Conservation (phyloP, 2,888 invertebrate species). For the Bombylius discolor region DNA sequence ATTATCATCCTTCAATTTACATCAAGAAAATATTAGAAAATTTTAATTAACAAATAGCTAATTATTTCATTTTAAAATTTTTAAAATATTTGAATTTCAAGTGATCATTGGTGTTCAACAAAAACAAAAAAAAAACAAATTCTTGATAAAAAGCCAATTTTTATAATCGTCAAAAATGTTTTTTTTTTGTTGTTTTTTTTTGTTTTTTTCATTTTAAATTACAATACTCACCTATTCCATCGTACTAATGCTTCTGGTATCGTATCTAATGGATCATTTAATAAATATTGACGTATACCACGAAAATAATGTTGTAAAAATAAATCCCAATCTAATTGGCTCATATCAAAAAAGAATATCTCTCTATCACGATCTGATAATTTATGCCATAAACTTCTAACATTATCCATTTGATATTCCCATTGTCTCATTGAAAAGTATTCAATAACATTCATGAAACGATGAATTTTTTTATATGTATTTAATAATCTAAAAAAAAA, state of each 20-base stretch:
- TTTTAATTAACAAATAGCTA: no score
- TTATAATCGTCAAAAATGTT: no score
- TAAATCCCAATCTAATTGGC: conserved; percentile 58
- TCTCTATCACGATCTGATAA: conserved; percentile 45
- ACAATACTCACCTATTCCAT: conserved; percentile 39
- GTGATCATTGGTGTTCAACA: no score
- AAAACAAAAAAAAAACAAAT: background rate
- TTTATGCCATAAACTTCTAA: conserved; percentile 44
- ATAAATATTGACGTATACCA: conserved; percentile 62
- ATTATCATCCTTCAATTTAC: no score
- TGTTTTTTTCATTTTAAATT: no score
- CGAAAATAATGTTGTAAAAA: conserved; percentile 51
- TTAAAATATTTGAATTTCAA: no score
- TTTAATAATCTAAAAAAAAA: conserved; percentile 49
- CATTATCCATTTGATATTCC: conserved; percentile 52
- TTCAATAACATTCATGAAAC: conserved; percentile 55
- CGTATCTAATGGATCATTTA: conserved; percentile 67
- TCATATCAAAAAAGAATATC: conserved; percentile 59
- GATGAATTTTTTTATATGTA: conserved; percentile 61
- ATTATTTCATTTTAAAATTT: no score
- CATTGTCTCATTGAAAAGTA: conserved; percentile 72
- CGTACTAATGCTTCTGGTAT: conserved; percentile 53
- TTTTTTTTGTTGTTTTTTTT: no score
- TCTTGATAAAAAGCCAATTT: background rate
- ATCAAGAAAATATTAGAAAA: no score